Percentiles rank a stretch among this genome's conserved stretches.
These are phyloP conservation scores for Zingel zingel DNA, from an alignment of 2,113 vertebrate species.

Conservation along the genomic window DNA sequence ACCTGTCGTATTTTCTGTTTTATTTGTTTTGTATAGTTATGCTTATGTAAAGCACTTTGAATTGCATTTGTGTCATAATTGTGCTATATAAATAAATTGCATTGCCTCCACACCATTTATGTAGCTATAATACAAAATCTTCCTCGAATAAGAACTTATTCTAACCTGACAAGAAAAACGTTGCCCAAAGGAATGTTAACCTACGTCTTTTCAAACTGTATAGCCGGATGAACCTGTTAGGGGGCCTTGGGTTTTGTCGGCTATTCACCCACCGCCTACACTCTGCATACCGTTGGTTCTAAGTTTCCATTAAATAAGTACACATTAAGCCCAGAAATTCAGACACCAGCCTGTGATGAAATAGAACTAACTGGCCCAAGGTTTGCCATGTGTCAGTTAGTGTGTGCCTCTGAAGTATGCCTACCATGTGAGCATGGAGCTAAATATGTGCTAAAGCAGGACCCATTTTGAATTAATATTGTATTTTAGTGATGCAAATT, in stretches of 20 bases:
- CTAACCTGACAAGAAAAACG: background rate
- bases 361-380: background rate
- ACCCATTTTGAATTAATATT: background rate
- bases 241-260: background rate
- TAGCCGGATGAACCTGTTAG: background rate
- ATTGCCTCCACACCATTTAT: too few relatives aligned
- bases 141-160: too few relatives aligned
- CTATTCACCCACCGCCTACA: background rate
- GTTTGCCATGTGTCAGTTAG: background rate
- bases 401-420: background rate
- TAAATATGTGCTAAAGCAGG: background rate
- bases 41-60: too few relatives aligned
- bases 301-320: background rate
- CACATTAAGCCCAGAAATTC: background rate
- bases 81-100: too few relatives aligned
- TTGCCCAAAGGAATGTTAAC: background rate
- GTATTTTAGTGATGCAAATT: background rate
- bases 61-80: too few relatives aligned
- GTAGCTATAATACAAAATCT: too few relatives aligned
- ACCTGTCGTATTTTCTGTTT: too few relatives aligned
- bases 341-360: background rate
- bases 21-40: too few relatives aligned
- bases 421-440: background rate
- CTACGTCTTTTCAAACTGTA: background rate
- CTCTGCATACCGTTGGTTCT: background rate